Evolutionary conservation across 1,140 invertebrate species (phyloP), one percentile per base, ranked within the genome.

Genomic region (Drepana arcuata): DNA sequence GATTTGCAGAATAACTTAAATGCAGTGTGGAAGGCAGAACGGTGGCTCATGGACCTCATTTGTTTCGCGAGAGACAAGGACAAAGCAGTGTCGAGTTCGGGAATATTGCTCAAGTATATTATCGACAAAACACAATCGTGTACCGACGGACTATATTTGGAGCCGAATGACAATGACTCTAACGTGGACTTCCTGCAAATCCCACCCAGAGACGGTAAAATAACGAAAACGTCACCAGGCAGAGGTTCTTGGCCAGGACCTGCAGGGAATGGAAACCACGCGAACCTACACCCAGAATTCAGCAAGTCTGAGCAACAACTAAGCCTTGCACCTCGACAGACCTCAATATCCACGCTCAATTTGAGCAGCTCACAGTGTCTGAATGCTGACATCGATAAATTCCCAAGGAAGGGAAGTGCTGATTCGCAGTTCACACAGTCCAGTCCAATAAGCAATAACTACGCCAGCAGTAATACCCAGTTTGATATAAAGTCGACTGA

Each of bases 1-100:
- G 90, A 94, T 34, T 85, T 96, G 2, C 94, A 95, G 64, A 83
- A 87, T 1, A 92, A 91, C 57, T 83, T 96, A 7, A 95, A 96
- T 50, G 68, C 86, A 0, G 89, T 94, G 1, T 99, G 97, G 97
- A 96, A 96, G 65, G 90, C 91, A 13, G 91, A 94, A 2, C 88
- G 97, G 7, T 99, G 97, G 97, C 87, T 98, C 0, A 94, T 97
- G 87, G 95, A 98, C 58, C 90, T 97, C 1, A 93, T 98, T 23
- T 91, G 93, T 0, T 96, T 95, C 66, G 95, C 96, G 1, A 85
- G 96, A 36, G 96, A 97, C 64, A 92, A 93, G 55, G 86, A 85
- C 33, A 85, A 85, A 51, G 52, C 72, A 5, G 60, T 64, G 2
- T 51, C 66, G 0, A 74, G 68, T 38, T 75, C 75, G 4, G 81